Evolutionary conservation across 2,797 vertebrate species (phyloP).

Genomic region (Fringilla coelebs): DNA sequence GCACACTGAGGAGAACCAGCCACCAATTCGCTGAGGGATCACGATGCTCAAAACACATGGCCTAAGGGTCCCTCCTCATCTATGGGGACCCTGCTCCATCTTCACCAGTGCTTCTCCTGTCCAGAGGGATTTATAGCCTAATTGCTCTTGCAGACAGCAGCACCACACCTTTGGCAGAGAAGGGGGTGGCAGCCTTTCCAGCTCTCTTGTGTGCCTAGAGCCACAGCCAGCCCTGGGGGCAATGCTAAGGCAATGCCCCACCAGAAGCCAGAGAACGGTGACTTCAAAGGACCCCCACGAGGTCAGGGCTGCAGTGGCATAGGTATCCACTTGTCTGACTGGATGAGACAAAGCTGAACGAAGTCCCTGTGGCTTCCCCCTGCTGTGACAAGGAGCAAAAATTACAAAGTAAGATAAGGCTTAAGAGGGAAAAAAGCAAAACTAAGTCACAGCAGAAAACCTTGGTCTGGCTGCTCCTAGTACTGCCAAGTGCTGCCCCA

Average conservation of each 20-base stretch:
- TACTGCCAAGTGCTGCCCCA: background rate
- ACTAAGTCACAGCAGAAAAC: background rate
- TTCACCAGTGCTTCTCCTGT: background rate
- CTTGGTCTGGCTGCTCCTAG: background rate
- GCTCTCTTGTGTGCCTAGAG: background rate
- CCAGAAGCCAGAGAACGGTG: background rate
- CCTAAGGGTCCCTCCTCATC: background rate
- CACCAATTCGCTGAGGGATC: background rate
- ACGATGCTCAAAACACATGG: background rate
- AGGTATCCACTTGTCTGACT: background rate
- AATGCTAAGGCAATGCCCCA: background rate
- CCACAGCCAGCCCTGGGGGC: background rate
- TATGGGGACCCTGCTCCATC: background rate
- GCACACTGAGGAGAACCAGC: background rate
- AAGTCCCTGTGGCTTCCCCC: background rate
- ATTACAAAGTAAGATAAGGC: background rate
- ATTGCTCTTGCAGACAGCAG: background rate
- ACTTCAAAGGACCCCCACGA: background rate
- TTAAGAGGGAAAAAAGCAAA: background rate
- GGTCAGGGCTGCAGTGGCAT: background rate
- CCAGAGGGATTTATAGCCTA: background rate
- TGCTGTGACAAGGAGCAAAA: background rate
- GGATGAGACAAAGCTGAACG: background rate
- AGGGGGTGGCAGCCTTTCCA: background rate
- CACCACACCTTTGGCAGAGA: background rate